Evolutionary conservation across 1,140 invertebrate species (phyloP).

Genomic region (Idris sp.): DNA sequence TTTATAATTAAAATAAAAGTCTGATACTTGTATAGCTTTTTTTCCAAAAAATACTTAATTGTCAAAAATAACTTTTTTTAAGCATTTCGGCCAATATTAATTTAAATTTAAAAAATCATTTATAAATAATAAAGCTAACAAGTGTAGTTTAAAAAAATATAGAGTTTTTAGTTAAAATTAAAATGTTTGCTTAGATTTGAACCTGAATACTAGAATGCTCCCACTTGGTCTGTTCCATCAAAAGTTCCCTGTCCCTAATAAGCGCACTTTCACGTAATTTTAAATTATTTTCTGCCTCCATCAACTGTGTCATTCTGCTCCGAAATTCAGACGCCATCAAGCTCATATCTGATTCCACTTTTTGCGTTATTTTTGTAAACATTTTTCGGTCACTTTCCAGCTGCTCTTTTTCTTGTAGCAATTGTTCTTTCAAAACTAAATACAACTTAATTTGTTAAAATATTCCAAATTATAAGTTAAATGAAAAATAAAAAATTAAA

Average conservation of each 20-base stretch:
- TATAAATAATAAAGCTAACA: too few species aligned
- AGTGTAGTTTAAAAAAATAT: too few species aligned
- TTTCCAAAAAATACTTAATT: too few species aligned
- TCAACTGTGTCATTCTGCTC: slow-evolving; percentile 63
- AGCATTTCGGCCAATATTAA: too few species aligned
- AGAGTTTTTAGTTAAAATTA: too few species aligned
- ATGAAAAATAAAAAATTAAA: slow-evolving; percentile 2
- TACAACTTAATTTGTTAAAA: slow-evolving; percentile 19
- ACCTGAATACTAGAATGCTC: slow-evolving; percentile 71
- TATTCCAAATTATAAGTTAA: not conserved
- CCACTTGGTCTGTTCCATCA: slow-evolving; percentile 72
- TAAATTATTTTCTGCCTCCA: slow-evolving; percentile 66
- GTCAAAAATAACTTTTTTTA: too few species aligned
- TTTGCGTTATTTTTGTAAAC: slow-evolving; percentile 64
- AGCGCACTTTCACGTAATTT: slow-evolving; percentile 66
- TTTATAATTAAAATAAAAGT: too few species aligned
- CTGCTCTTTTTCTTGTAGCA: slow-evolving; percentile 65
- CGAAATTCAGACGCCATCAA: slow-evolving; percentile 66
- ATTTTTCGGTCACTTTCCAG: slow-evolving; percentile 66
- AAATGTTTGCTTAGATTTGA: too few species aligned
- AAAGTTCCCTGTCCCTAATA: slow-evolving; percentile 69
- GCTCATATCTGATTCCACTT: slow-evolving; percentile 61
- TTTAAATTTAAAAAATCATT: too few species aligned
- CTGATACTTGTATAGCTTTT: too few species aligned
- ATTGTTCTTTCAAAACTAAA: slow-evolving; percentile 66